Percentiles rank a stretch among this genome's conserved stretches.
Evolutionary conservation across 2,113 vertebrate genomes (phyloP).

Genomic region (Crypturellus undulatus): DNA sequence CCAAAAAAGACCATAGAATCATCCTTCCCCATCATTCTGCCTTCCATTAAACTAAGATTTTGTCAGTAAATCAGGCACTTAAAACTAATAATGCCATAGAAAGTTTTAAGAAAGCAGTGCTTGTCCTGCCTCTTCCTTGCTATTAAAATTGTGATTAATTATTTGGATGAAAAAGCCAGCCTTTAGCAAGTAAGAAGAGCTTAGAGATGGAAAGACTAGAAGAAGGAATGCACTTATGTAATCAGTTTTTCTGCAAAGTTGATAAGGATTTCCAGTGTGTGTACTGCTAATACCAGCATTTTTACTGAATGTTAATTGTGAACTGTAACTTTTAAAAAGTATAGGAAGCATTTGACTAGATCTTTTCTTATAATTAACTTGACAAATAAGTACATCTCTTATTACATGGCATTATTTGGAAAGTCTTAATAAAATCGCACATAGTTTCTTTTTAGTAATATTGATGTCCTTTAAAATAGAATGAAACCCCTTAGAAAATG

Average conservation of each 20-base stretch:
- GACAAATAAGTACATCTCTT: not conserved
- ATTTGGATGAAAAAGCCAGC: not conserved
- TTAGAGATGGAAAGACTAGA: not conserved
- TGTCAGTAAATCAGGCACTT: not conserved
- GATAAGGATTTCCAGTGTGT: too few species aligned
- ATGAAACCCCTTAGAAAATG: not conserved
- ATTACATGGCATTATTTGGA: not conserved
- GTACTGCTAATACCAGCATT: not conserved
- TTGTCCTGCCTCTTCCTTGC: not conserved
- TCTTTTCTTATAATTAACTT: not conserved
- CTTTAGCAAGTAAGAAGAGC: not conserved
- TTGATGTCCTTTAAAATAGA: not conserved
- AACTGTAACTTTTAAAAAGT: not conserved
- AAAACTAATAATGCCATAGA: not conserved
- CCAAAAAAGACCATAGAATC: not conserved
- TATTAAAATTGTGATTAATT: not conserved
- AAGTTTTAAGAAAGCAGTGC: not conserved
- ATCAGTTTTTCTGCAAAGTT: not conserved
- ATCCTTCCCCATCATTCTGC: not conserved
- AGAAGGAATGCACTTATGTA: not conserved
- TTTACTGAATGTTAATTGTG: not conserved
- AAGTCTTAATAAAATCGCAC: not conserved
- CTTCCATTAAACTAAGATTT: not conserved
- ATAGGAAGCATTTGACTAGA: not conserved
- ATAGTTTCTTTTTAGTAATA: not conserved